phyloP scores from a whole-genome alignment of 2,797 vertebrate genomes.

The Etheostoma perlongum region DNA sequence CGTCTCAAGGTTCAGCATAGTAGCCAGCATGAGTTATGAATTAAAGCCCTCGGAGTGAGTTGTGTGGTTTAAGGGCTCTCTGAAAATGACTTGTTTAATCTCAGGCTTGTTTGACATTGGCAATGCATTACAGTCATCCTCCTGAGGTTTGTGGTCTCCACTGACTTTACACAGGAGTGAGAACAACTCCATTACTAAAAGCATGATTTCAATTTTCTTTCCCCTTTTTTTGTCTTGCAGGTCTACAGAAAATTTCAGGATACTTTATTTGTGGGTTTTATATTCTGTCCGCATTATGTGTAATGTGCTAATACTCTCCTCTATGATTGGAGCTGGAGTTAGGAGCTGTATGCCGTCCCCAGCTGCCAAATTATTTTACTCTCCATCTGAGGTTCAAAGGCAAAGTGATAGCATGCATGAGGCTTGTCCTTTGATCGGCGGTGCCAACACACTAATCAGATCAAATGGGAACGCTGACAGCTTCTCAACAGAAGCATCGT shows the following conservation, averaged over 20 bases:
- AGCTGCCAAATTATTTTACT: constrained; percentile 59
- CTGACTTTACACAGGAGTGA: not conserved
- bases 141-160: constrained; percentile 29
- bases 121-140: constrained; percentile 48
- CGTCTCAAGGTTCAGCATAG: constrained; percentile 17
- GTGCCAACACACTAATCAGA: constrained; percentile 53
- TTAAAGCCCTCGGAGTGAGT: constrained; percentile 17
- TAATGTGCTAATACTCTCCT: constrained; percentile 12
- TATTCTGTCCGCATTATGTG: constrained; percentile 1
- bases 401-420: constrained; percentile 46
- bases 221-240: not conserved
- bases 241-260: not conserved
- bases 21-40: constrained; percentile 14
- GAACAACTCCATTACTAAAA: not conserved
- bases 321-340: not conserved
- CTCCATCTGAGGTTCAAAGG: constrained; percentile 61
- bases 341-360: not conserved
- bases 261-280: constrained; percentile 15
- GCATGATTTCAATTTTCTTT: not conserved
- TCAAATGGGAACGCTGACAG: constrained; percentile 57
- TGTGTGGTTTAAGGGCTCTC: constrained; percentile 33
- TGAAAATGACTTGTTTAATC: constrained; percentile 44
- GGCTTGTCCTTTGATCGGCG: constrained; percentile 63
- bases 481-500: constrained; percentile 44
- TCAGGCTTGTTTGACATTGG: constrained; percentile 59